A percentile compares a stretch with the other conserved stretches of the same genome.
Evolutionary conservation across 2,797 vertebrate species (phyloP).

Genomic region (Lagodon rhomboides): DNA sequence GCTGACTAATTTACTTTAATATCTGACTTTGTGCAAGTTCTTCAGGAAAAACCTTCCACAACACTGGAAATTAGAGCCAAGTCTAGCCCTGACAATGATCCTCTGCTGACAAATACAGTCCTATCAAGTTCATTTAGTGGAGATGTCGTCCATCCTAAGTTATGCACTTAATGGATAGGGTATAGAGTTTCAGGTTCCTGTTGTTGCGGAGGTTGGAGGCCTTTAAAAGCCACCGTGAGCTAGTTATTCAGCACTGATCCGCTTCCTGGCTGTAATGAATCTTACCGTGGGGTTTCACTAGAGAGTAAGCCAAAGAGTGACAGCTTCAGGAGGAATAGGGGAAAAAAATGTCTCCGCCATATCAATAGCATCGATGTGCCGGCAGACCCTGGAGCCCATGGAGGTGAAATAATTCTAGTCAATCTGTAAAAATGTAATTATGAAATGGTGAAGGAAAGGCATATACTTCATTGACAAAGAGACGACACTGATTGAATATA

Average conservation of each 20-base stretch:
- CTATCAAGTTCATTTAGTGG: slow-evolving; percentile 65
- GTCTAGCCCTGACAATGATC: slow-evolving; percentile 49
- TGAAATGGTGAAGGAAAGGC: background rate
- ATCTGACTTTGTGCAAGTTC: slow-evolving; percentile 13
- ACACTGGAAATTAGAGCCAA: slow-evolving; percentile 35
- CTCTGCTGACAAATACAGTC: slow-evolving; percentile 67
- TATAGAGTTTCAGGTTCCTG: slow-evolving; percentile 81
- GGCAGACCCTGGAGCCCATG: background rate
- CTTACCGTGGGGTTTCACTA: slow-evolving; percentile 68
- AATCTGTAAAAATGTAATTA: background rate
- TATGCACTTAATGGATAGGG: slow-evolving; percentile 78
- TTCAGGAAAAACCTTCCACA: background rate
- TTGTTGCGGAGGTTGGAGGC: slow-evolving; percentile 67
- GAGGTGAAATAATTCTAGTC: slow-evolving; percentile 6
- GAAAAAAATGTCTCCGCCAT: slow-evolving; percentile 24
- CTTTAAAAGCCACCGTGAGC: slow-evolving; percentile 79
- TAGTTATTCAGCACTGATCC: slow-evolving; percentile 71
- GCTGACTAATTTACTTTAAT: slow-evolving; percentile 2
- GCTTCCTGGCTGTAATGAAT: slow-evolving; percentile 82
- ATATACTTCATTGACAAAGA: background rate
- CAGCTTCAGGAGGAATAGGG: slow-evolving; percentile 52
- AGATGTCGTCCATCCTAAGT: slow-evolving; percentile 70
- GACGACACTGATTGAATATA: background rate
- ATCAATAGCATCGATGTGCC: slow-evolving; percentile 21
- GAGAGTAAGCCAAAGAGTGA: slow-evolving; percentile 62